Conservation (phyloP, 1,140 invertebrate species). For the Pseudomyrmex sp. region DNA sequence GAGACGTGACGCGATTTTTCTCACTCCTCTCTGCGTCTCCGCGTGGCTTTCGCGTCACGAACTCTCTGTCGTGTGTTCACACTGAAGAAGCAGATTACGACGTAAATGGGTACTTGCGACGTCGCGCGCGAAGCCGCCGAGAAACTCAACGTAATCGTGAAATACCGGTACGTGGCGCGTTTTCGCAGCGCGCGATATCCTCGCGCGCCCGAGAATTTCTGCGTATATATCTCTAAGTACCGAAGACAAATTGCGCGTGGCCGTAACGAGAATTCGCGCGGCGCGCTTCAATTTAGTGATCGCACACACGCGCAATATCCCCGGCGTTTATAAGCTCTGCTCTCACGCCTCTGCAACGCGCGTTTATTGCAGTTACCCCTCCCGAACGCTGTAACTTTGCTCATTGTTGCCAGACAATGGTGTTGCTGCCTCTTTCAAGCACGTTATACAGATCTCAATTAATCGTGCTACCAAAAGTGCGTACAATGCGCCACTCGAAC, state of each 20-base stretch:
- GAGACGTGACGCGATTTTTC: conserved; percentile 11
- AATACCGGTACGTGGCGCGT: conserved; percentile 25
- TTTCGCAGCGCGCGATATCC: conserved; percentile 25
- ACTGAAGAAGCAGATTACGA: conserved; percentile 36
- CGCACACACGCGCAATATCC: background rate
- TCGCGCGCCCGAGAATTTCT: conserved; percentile 1
- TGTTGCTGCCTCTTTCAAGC: background rate
- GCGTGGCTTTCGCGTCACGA: background rate
- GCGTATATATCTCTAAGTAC: conserved; percentile 36
- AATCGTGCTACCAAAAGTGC: background rate
- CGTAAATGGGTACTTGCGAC: conserved; percentile 44
- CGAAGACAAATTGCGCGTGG: conserved; percentile 33
- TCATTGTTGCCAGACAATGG: background rate
- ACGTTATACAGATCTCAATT: background rate
- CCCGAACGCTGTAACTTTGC: background rate
- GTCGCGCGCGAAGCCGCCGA: conserved; percentile 20
- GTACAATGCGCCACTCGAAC: too few species aligned
- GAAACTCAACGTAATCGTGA: conserved; percentile 45
- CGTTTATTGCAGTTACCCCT: background rate
- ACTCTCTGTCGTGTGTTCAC: conserved; percentile 40
- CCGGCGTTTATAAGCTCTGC: background rate
- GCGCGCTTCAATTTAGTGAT: conserved; percentile 16
- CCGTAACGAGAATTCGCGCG: conserved; percentile 30
- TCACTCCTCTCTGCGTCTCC: conserved; percentile 4
- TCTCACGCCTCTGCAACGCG: background rate